A percentile compares a stretch with the other conserved stretches of the same genome.
Conservation (phyloP, 2,113 vertebrate genomes). For the Hippocampus mohnikei region DNA sequence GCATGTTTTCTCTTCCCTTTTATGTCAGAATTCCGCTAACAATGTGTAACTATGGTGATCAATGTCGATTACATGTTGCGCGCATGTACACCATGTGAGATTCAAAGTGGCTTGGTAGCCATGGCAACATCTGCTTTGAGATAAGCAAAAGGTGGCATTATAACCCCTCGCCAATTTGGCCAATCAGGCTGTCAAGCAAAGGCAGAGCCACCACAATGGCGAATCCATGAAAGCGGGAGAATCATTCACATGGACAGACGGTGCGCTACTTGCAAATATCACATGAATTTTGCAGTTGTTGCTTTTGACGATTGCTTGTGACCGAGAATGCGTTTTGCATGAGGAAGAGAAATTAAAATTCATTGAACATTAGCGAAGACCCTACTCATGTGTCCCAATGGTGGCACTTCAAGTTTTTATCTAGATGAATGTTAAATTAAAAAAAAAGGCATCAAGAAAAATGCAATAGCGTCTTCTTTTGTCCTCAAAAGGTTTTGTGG, state of each 20-base stretch:
- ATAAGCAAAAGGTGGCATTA: background rate
- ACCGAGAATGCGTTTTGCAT: no score
- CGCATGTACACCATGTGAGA: slow-evolving; percentile 13
- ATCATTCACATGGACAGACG: background rate
- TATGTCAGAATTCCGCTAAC: background rate
- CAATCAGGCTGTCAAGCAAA: background rate
- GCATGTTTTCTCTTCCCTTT: background rate
- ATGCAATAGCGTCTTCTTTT: no score
- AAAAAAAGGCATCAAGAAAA: no score
- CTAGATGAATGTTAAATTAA: no score
- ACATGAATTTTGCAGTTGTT: background rate
- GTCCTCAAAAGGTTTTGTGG: no score
- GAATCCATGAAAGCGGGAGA: background rate
- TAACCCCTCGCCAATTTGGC: background rate
- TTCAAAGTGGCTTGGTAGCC: slow-evolving; percentile 47
- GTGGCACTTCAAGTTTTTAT: background rate
- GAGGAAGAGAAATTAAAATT: no score
- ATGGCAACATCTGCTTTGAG: slow-evolving; percentile 37
- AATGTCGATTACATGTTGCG: background rate
- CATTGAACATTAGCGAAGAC: background rate
- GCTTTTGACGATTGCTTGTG: no score
- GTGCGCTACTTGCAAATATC: background rate
- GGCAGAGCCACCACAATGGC: background rate
- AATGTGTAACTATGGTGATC: background rate
- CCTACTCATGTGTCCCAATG: background rate